phyloP scores from a whole-genome alignment of 2,888 invertebrate genomes.

The Perithous albicinctus region DNA sequence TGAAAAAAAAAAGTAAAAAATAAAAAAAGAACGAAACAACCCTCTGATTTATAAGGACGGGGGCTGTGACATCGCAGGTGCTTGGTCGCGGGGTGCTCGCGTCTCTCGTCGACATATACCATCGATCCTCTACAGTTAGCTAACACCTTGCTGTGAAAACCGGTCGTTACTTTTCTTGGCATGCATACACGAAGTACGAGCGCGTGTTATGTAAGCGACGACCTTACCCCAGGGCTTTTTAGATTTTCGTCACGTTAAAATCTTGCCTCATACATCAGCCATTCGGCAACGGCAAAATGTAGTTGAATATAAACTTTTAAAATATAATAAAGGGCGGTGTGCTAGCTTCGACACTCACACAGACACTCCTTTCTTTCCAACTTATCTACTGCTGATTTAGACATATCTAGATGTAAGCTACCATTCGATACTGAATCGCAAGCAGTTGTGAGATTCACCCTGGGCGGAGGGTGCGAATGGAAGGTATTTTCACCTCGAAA shows the following conservation, averaged over 20 bases:
- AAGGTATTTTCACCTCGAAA: constrained; percentile 73
- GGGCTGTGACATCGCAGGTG: constrained; percentile 58
- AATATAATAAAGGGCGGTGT: too few relatives aligned
- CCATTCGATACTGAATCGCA: constrained; percentile 47
- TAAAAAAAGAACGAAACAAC: constrained; percentile 65
- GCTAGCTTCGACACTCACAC: too few relatives aligned
- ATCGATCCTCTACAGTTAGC: constrained; percentile 54
- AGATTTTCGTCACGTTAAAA: neutral
- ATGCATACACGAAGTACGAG: constrained; percentile 12
- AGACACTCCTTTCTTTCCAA: constrained; percentile 6
- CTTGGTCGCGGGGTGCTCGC: constrained; percentile 38
- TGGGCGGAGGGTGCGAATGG: constrained; percentile 34
- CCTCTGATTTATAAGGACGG: constrained; percentile 69
- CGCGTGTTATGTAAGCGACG: neutral
- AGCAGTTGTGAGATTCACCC: constrained; percentile 42
- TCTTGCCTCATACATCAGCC: neutral
- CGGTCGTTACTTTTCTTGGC: constrained; percentile 34
- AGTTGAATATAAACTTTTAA: too few relatives aligned
- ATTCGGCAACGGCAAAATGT: neutral
- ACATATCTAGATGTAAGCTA: constrained; percentile 9
- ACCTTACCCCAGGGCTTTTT: neutral
- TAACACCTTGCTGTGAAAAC: constrained; percentile 28
- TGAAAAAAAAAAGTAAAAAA: constrained; percentile 54
- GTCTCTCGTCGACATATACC: constrained; percentile 41
- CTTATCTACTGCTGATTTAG: neutral